Conservation (phyloP, 1,140 invertebrate genomes). For the Apis cerana region DNA sequence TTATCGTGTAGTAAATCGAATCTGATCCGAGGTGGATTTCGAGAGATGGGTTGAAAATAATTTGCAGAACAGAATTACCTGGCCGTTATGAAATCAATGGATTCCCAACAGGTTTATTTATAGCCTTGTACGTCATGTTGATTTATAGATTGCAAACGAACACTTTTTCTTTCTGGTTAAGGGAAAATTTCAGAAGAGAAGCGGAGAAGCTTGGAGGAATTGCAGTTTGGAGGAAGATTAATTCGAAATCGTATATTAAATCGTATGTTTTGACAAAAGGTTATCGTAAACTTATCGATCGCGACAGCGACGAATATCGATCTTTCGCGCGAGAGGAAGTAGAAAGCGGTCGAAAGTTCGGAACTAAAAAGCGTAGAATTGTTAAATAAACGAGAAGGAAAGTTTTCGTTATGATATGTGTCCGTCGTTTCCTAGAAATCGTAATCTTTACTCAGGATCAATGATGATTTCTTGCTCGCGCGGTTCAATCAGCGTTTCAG, state of each 20-base stretch:
- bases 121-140: slow-evolving; percentile 11
- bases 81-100: slow-evolving; percentile 36
- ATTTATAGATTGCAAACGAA: slow-evolving; percentile 23
- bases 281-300: not conserved
- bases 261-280: not conserved
- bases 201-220: too few species aligned
- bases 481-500: too few species aligned
- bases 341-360: slow-evolving; percentile 59
- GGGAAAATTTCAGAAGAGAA: slow-evolving; percentile 1
- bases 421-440: not conserved
- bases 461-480: too few species aligned
- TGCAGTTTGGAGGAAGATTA: not conserved
- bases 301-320: not conserved
- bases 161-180: slow-evolving; percentile 16
- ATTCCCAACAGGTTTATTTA: slow-evolving; percentile 38
- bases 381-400: slow-evolving; percentile 50
- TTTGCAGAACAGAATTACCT: slow-evolving; percentile 12
- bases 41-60: slow-evolving; percentile 10
- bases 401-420: slow-evolving; percentile 25
- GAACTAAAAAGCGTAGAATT: not conserved
- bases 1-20: not conserved
- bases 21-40: not conserved
- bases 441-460: not conserved
- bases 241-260: too few species aligned
- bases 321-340: slow-evolving; percentile 33